Evolutionary conservation across 2,113 vertebrate species (phyloP).

Genomic region (Panthera leo): DNA sequence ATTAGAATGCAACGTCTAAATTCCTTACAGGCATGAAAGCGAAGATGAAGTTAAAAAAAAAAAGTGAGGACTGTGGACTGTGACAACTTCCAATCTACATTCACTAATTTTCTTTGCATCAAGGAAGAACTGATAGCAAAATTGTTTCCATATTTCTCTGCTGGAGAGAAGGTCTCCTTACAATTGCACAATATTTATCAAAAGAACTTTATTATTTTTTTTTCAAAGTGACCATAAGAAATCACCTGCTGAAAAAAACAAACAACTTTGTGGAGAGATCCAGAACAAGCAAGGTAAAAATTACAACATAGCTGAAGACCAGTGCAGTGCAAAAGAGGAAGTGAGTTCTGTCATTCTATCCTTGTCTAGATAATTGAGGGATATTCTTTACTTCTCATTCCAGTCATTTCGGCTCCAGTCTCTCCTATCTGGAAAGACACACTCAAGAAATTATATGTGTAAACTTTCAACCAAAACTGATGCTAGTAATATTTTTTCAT

Average conservation of each 20-base stretch:
- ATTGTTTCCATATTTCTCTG: slow-evolving; percentile 9
- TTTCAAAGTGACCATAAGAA: slow-evolving; percentile 14
- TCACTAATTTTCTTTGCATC: background rate
- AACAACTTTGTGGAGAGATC: background rate
- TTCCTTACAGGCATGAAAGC: background rate
- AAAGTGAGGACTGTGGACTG: background rate
- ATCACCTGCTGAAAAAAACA: background rate
- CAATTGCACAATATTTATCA: background rate
- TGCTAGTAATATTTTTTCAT: slow-evolving; percentile 17
- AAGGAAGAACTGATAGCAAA: slow-evolving; percentile 5
- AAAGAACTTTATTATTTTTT: background rate
- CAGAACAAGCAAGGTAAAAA: background rate
- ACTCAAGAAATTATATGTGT: background rate
- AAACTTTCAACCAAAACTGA: background rate
- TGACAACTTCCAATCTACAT: background rate
- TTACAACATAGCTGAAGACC: background rate
- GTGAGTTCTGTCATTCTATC: background rate
- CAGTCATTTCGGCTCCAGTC: background rate
- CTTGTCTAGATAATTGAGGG: background rate
- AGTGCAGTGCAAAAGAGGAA: background rate
- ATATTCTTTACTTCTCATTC: background rate
- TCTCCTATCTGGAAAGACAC: background rate
- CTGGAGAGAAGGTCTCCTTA: background rate
- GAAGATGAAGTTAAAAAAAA: background rate
- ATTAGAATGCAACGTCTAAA: background rate